Evolutionary conservation across 2,797 vertebrate species (phyloP), one percentile per base, ranked within the genome.

Genomic region (Austrolebias charrua): DNA sequence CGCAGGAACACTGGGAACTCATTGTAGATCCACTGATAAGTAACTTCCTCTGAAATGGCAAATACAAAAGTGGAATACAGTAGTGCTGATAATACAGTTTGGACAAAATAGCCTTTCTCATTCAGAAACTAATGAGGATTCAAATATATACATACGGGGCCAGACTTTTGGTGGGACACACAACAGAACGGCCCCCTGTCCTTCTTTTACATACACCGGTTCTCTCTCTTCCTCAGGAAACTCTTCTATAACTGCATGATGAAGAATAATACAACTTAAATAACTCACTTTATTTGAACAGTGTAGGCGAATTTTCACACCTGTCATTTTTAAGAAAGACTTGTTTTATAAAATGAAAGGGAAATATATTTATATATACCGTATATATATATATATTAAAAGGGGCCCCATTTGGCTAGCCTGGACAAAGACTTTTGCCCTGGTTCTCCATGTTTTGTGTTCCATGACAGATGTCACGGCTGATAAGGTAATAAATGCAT

Each of bases 11-110:
- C 92, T 13, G 98, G 98, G 76, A 98, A 98, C 84, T 98, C 96
- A 12, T 99, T 98, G 76, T 93, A 94, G 86, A 99, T 95, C 98
- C 98, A 99, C 73, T 96, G 95, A 72, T 96, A 99, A 64, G 92
- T 94, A 61, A 98, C 94, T 78, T 97, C 96, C 90, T 91, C 98
- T 99, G 82, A 48, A 66, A 43, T 40, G 13, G 38, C 9, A 50
- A 24, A 42, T 18, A 6, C 33, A 4, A 51, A 15, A 15, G 24
- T 24, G 24, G 24, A 24, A 24, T 24, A 24, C 3, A 24, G 24
- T 24, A 24, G 24, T 1, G 3, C 24, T 2, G 24, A 24, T 29
- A 56, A 16, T 8, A 5, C 2, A 47, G 6, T 40, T n/a, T n/a
- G 7, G 4, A 28, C 9, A 8, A 2, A 38, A 13, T 2, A 3